These are phyloP conservation scores for Sarcophaga carnaria DNA, from an alignment of 2,888 invertebrate genomes.

Conservation along the genomic window DNA sequence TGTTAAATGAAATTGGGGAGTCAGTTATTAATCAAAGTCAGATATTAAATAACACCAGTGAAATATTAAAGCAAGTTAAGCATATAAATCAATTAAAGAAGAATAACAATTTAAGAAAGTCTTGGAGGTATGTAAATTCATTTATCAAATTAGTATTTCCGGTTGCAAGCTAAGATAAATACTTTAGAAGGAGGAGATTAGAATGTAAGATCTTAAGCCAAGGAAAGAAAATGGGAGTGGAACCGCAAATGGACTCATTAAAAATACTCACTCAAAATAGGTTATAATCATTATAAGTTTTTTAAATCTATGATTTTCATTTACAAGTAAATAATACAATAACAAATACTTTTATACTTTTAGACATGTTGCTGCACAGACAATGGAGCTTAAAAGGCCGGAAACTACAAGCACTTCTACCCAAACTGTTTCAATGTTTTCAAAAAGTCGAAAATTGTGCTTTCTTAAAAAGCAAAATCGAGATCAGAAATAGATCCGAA, in stretches of 20 bases:
- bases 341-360: not conserved
- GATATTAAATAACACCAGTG: slow-evolving; percentile 65
- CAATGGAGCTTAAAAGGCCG: not conserved
- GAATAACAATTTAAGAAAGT: not conserved
- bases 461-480: slow-evolving; percentile 22
- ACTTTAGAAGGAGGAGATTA: no score
- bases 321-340: no score
- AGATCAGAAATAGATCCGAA: not conserved
- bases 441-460: slow-evolving; percentile 39
- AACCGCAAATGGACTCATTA: no score
- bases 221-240: no score
- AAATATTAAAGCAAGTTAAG: slow-evolving; percentile 67
- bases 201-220: no score
- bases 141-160: not conserved
- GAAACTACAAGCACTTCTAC: slow-evolving; percentile 11
- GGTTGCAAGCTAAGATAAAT: not conserved
- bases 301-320: no score
- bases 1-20: slow-evolving; percentile 72
- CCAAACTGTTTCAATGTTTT: slow-evolving; percentile 42
- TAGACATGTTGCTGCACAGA: slow-evolving; percentile 53
- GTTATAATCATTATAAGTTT: no score
- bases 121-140: slow-evolving; percentile 34
- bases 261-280: no score
- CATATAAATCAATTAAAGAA: slow-evolving; percentile 56
- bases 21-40: slow-evolving; percentile 70